Evolutionary conservation across 2,113 vertebrate species (phyloP), one percentile per base, ranked within the genome.

Genomic region (Peromyscus californicus): DNA sequence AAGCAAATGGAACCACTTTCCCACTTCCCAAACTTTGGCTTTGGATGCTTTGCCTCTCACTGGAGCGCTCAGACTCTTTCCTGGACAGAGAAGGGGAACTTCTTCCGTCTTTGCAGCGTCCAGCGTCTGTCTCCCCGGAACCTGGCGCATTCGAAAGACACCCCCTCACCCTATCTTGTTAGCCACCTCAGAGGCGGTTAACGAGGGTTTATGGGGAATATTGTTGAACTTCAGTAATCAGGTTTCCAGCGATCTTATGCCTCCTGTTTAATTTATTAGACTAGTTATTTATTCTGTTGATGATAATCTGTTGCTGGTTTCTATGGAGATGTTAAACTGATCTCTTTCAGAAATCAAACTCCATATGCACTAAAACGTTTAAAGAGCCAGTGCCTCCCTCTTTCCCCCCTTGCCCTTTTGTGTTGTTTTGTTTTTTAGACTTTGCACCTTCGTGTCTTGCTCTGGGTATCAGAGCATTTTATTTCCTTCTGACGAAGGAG

Each of bases 241-340:
- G 98, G 99, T 99, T 99, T 99, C 99, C 98, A 98, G 98, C 97
- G 98, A 99, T 99, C 99, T 99, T 98, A 98, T 99, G 98, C 98
- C 99, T 99, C 97, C 98, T 99, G 99, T 99, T 99, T 99, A 99
- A 99, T 99, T 99, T 99, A 99, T 99, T 99, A 99, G 99, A 99
- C 99, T 99, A 98, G 98, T 99, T 99, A 99, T 99, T 99, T 99
- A 99, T 99, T 99, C 99, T 99, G 99, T 99, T 99, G 99, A 99
- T 99, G 98, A 99, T 99, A 99, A 99, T 99, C 99, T 99, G 99
- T 99, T 99, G 98, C 99, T 98, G 98, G 99, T 99, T 99, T 99
- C 99, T 99, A 99, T 99, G 99, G 99, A 99, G 99, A 99, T 99
- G 99, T 99, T 99, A 99, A 99, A 99, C 99, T 99, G 99, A 99